A percentile compares a stretch with the other conserved stretches of the same genome.
Evolutionary conservation across 2,113 vertebrate genomes (phyloP).

Genomic region (Charadrius vociferus): DNA sequence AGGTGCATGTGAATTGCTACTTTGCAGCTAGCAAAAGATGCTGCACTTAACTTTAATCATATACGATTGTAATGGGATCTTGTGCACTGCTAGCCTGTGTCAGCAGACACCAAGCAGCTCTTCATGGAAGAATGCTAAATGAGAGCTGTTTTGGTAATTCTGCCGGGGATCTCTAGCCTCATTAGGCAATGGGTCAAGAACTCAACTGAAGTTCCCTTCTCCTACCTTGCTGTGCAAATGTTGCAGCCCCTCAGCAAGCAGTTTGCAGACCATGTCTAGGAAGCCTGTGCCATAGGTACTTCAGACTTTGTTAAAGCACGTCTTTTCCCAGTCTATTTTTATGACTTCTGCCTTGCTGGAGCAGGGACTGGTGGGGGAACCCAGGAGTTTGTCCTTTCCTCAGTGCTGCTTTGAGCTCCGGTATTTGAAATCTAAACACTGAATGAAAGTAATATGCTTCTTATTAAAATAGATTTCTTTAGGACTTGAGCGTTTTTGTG

Average conservation of each 20-base stretch:
- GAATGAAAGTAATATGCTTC: background rate
- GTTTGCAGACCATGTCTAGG: background rate
- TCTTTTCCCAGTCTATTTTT: background rate
- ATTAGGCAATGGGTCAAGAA: slow-evolving; percentile 21
- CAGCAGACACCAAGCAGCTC: slow-evolving; percentile 4
- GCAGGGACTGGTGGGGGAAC: background rate
- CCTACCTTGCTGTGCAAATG: background rate
- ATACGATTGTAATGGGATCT: background rate
- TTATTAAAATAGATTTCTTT: background rate
- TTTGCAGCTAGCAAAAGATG: background rate
- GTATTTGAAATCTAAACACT: background rate
- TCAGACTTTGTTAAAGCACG: background rate
- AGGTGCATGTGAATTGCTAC: background rate
- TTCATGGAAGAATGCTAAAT: slow-evolving; percentile 45
- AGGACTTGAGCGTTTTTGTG: background rate
- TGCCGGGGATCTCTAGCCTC: background rate
- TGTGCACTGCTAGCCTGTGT: background rate
- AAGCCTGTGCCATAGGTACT: background rate
- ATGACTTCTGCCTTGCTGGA: background rate
- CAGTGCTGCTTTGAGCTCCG: background rate
- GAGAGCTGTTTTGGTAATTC: slow-evolving; percentile 2
- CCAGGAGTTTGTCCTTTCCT: background rate
- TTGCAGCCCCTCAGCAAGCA: background rate
- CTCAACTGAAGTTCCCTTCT: background rate
- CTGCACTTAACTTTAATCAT: slow-evolving; percentile 13